Base-by-base conservation (phyloP, 2,888 invertebrate species). In the Tetropium fuscum region DNA sequence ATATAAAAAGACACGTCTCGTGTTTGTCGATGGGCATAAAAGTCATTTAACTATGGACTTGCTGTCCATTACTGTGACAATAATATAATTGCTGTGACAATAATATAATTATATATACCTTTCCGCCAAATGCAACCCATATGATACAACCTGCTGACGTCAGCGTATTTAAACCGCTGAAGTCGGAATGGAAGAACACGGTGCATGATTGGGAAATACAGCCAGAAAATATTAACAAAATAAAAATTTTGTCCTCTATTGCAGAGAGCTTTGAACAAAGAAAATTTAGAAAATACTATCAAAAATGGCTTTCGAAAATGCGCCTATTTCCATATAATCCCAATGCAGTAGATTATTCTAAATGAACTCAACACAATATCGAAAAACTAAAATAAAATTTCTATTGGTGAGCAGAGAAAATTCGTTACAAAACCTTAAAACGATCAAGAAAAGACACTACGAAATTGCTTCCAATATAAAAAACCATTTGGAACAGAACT, bases 21-120 rank as follows among this genome's bases (percentile, higher is more conserved):
- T 71, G 11, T 69, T 73, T 13, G 45, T 73, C n/a, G 72, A 74
- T 62, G n/a, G 72, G 7, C 74, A 72, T 41, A 66, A 63, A 45
- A 71, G 70, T 3, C 76, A 74, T 41, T 30, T 69, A 18, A 68
- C n/a, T 30, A 30, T 30, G 30, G 7, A 30, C 30, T 30, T 30
- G n/a, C n/a, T n/a, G n/a, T n/a, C n/a, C n/a, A n/a, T n/a, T n/a
- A n/a, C n/a, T n/a, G n/a, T n/a, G n/a, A n/a, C n/a, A n/a, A 57
- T 60, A 62, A 51, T 41, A 70, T 16, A 69, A 66, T 19, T 74
- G 72, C 57, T 34, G 53, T 5, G 58, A 64, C 10, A 63, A 70
- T 13, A 34, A 55, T 18, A 73, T 74, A 16, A 68, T 72, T 51
- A 30, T 74, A 7, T 68, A 66, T 44, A 57, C 59, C 18, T 22